Conservation (phyloP, 2,888 invertebrate species). For the Anarsia innoxiella region DNA sequence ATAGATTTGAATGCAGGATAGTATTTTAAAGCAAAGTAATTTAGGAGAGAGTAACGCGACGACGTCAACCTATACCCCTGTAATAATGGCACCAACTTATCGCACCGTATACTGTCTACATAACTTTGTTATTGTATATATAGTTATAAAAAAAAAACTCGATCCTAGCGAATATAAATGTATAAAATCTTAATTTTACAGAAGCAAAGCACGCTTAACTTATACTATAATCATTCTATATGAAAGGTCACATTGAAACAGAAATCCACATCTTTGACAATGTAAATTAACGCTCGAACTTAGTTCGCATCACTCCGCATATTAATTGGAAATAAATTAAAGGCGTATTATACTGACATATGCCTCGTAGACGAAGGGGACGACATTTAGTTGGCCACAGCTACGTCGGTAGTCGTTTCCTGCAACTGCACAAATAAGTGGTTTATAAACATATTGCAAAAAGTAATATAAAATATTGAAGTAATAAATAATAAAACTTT, state of each 20-base stretch:
- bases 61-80: conserved; percentile 67
- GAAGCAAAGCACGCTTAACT: conserved; percentile 75
- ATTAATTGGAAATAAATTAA: conserved; percentile 64
- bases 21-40: conserved; percentile 20
- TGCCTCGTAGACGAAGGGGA: conserved; percentile 34
- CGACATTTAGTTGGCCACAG: conserved; percentile 44
- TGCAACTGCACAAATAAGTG: conserved; percentile 35
- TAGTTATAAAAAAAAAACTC: conserved; percentile 64
- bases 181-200: conserved; percentile 72
- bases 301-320: conserved; percentile 62
- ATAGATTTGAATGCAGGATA: conserved; percentile 11
- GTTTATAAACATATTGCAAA: no score
- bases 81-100: conserved; percentile 76
- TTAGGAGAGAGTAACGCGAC: conserved; percentile 37
- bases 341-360: conserved; percentile 53
- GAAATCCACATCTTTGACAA: conserved; percentile 55
- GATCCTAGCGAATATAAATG: conserved; percentile 69
- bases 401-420: conserved; percentile 50
- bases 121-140: conserved; percentile 70
- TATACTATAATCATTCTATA: conserved; percentile 67
- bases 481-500: no score
- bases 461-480: no score
- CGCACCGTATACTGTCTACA: conserved; percentile 75
- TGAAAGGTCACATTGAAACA: conserved; percentile 58
- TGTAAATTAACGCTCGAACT: conserved; percentile 56